Conservation (phyloP, 2,888 invertebrate species). For the Miltochrista miniata region DNA sequence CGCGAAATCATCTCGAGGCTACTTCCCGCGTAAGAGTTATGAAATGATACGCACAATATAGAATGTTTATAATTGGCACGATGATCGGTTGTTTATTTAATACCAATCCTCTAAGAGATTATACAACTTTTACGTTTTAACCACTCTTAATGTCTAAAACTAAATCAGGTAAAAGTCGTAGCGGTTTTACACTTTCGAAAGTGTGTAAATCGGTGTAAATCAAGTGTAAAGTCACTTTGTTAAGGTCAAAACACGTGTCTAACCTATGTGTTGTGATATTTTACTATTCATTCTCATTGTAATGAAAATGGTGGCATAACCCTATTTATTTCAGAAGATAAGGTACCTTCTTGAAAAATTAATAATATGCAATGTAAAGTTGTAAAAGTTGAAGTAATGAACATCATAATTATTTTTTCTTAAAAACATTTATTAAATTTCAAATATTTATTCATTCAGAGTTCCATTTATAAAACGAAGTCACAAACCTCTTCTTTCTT, state of each 20-base stretch:
- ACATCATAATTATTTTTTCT: no score
- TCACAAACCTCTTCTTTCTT: no score
- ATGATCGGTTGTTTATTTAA: conserved; percentile 29
- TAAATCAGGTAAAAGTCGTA: conserved; percentile 22
- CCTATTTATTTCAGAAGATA: neutral
- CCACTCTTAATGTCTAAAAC: conserved; percentile 28
- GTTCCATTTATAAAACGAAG: no score
- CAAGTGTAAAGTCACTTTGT: neutral
- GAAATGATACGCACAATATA: conserved; percentile 27
- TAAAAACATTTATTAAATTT: no score
- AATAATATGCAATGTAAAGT: no score
- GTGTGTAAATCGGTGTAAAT: no score
- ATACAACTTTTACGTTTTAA: no score
- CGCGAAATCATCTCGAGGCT: conserved; percentile 46
- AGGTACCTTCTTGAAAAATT: no score
- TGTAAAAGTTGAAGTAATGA: no score
- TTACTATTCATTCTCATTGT: neutral
- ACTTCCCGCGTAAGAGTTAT: conserved; percentile 40
- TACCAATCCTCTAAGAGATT: conserved; percentile 16
- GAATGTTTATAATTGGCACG: conserved; percentile 41
- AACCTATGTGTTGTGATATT: neutral
- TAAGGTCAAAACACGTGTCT: neutral
- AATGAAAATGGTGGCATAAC: neutral
- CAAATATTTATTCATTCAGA: no score
- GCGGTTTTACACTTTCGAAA: conserved; percentile 10